Percentiles rank a stretch among this genome's conserved stretches.
Conservation (phyloP, 1,140 invertebrate species). For the Lasioglossum baleicum region DNA sequence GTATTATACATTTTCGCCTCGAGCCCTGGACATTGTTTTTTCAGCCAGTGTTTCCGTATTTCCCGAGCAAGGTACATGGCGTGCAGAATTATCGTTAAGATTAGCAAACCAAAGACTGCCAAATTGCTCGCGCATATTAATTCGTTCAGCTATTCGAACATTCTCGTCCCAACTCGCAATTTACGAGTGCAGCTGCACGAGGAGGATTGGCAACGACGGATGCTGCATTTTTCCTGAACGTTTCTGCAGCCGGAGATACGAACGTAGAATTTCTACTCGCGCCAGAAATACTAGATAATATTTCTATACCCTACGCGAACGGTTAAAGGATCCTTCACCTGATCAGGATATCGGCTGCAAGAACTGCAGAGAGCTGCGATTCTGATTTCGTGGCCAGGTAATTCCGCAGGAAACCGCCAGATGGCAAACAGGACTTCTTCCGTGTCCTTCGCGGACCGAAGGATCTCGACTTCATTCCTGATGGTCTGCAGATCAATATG, state of each 20-base stretch:
- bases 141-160: slow-evolving; percentile 28
- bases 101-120: slow-evolving; percentile 33
- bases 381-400: slow-evolving; percentile 61
- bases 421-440: slow-evolving; percentile 76
- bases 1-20: not conserved
- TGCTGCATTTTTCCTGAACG: slow-evolving; percentile 1
- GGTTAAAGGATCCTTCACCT: not conserved
- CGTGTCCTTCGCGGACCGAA: slow-evolving; percentile 42
- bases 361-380: slow-evolving; percentile 71
- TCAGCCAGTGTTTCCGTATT: slow-evolving; percentile 2
- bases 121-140: slow-evolving; percentile 23
- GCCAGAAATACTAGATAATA: slow-evolving; percentile 8
- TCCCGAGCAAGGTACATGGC: slow-evolving; percentile 4
- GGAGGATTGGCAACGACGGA: slow-evolving; percentile 18
- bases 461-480: slow-evolving; percentile 27
- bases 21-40: not conserved
- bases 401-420: slow-evolving; percentile 73
- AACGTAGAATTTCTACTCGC: slow-evolving; percentile 22
- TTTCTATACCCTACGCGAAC: slow-evolving; percentile 22
- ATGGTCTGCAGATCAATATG: slow-evolving; percentile 39
- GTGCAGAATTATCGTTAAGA: slow-evolving; percentile 57
- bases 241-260: not conserved
- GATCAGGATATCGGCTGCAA: slow-evolving; percentile 75
- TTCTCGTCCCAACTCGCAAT: slow-evolving; percentile 30
- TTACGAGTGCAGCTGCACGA: slow-evolving; percentile 48